phyloP scores from a whole-genome alignment of 2,888 invertebrate species.

The Frankliniella fusca region DNA sequence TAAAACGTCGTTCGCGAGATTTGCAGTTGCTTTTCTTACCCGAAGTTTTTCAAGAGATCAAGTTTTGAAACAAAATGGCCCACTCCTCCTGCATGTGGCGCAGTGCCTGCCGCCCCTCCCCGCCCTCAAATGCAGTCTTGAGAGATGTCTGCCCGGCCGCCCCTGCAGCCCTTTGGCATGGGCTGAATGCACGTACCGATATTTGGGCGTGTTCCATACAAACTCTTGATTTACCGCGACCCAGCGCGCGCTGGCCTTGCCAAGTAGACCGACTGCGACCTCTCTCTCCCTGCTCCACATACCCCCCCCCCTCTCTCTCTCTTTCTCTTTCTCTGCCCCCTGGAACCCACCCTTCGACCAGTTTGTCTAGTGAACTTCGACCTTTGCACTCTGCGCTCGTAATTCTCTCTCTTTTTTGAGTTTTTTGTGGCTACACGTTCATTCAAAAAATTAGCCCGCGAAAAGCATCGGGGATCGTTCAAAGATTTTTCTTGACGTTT shows the following conservation, averaged over 20 bases:
- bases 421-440: too few relatives aligned
- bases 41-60: too few relatives aligned
- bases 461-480: too few relatives aligned
- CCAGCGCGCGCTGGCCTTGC: not conserved
- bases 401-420: too few relatives aligned
- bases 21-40: too few relatives aligned
- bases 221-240: slow-evolving; percentile 23
- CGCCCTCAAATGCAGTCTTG: not conserved
- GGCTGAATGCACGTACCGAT: slow-evolving; percentile 25
- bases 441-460: too few relatives aligned
- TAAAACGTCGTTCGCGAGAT: too few relatives aligned
- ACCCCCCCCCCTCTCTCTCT: too few relatives aligned
- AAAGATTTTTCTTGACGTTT: too few relatives aligned
- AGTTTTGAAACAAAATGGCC: not conserved
- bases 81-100: not conserved
- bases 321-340: not conserved
- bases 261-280: slow-evolving; percentile 9
- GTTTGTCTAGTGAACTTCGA: too few relatives aligned
- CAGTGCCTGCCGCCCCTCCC: not conserved
- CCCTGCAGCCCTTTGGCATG: slow-evolving; percentile 7
- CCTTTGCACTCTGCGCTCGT: too few relatives aligned
- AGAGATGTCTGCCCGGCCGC: not conserved
- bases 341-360: not conserved
- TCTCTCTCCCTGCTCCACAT: not conserved
- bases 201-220: slow-evolving; percentile 26